These are phyloP conservation scores for Bombus affinis DNA, from an alignment of 1,140 invertebrate genomes.

Conservation along the genomic window DNA sequence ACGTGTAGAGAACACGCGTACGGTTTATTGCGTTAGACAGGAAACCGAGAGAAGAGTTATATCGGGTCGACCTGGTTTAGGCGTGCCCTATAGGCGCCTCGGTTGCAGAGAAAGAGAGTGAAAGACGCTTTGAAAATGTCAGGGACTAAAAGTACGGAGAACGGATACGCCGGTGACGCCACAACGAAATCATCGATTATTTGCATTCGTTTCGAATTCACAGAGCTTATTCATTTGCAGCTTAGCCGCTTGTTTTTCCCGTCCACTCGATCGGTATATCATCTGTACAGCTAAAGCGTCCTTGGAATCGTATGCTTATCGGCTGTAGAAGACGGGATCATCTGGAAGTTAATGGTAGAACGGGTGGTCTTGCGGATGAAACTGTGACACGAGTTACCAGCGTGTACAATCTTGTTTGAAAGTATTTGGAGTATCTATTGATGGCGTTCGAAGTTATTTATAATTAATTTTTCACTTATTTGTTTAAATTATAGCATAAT, in stretches of 20 bases:
- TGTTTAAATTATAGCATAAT: too few species aligned
- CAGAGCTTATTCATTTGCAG: not conserved
- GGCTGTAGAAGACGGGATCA: not conserved
- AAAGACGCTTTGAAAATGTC: conserved; percentile 58
- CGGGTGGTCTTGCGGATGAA: too few species aligned
- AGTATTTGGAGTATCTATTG: too few species aligned
- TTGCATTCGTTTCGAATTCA: conserved; percentile 24
- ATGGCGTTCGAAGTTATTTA: too few species aligned
- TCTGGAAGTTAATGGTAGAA: not conserved
- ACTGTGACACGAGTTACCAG: too few species aligned
- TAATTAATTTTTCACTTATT: too few species aligned
- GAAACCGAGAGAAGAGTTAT: conserved; percentile 63
- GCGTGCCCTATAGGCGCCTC: conserved; percentile 51
- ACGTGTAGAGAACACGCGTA: conserved; percentile 31
- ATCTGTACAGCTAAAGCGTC: too few species aligned
- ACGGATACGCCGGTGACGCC: conserved; percentile 1
- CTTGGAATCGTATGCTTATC: not conserved
- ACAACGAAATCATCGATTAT: not conserved
- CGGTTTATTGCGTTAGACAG: conserved; percentile 57
- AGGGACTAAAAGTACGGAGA: conserved; percentile 34
- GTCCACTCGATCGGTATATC: not conserved
- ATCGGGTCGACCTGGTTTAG: conserved; percentile 63
- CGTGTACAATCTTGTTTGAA: too few species aligned
- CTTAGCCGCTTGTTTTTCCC: not conserved
- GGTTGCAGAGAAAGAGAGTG: conserved; percentile 28